These are phyloP conservation scores for Brachionus asplanchnoidis DNA, from an alignment of 1,140 invertebrate genomes.

Conservation along the genomic window DNA sequence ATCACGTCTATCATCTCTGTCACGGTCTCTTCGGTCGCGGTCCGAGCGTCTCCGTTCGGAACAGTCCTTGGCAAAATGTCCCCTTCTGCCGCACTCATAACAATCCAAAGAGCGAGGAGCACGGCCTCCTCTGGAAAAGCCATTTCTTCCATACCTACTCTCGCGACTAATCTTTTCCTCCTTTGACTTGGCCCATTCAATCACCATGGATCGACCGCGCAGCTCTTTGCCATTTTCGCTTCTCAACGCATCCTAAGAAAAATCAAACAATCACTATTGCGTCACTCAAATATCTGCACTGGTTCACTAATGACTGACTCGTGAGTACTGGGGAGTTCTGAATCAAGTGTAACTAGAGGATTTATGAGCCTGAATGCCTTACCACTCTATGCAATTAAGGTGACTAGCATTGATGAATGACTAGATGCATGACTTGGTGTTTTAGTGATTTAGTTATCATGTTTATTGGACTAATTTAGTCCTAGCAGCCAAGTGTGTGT, in stretches of 20 bases:
- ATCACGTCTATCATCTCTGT: not conserved
- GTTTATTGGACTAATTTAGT: not conserved
- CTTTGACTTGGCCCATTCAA: slow-evolving; percentile 30
- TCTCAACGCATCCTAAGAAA: slow-evolving; percentile 41
- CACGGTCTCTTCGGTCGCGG: not conserved
- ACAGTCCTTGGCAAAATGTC: slow-evolving; percentile 85
- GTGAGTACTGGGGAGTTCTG: not conserved
- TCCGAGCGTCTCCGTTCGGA: slow-evolving; percentile 41
- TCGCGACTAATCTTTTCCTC: not conserved
- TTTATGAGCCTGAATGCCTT: not conserved
- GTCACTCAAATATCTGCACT: not conserved
- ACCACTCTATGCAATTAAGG: not conserved
- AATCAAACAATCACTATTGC: not conserved
- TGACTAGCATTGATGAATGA: not conserved
- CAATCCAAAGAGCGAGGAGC: slow-evolving; percentile 57
- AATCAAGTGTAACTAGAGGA: not conserved
- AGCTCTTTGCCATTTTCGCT: slow-evolving; percentile 36
- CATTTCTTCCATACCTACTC: not conserved
- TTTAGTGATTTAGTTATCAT: not conserved
- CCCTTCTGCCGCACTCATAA: slow-evolving; percentile 83
- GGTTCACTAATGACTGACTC: not conserved
- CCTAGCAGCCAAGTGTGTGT: not conserved
- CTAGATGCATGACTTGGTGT: not conserved
- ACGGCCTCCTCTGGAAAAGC: not conserved
- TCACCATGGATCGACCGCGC: slow-evolving; percentile 16